phyloP scores from a whole-genome alignment of 2,888 invertebrate species.

The Stenotaenia linearis region DNA sequence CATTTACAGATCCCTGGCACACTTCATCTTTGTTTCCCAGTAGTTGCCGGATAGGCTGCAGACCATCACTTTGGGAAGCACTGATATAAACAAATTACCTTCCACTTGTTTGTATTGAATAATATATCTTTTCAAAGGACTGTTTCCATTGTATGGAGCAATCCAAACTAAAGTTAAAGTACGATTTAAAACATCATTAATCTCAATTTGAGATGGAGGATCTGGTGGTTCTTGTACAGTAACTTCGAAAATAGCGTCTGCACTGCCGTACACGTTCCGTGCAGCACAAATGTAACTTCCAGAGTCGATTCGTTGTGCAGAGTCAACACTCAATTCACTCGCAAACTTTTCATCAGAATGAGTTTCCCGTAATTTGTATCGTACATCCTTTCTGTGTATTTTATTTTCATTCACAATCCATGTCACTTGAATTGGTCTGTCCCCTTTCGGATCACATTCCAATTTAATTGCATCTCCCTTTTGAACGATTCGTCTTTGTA shows the following conservation, averaged over 20 bases:
- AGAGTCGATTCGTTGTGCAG: not conserved
- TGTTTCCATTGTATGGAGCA: slow-evolving; percentile 30
- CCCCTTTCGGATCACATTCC: slow-evolving; percentile 27
- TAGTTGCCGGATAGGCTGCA: too few species aligned
- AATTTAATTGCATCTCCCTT: slow-evolving; percentile 19
- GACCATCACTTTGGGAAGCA: too few species aligned
- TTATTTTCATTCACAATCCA: slow-evolving; percentile 24
- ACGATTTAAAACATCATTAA: not conserved
- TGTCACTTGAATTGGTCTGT: slow-evolving; percentile 27
- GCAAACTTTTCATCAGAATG: slow-evolving; percentile 27
- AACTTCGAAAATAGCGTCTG: slow-evolving; percentile 17
- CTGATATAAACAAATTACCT: slow-evolving; percentile 4
- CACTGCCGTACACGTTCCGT: not conserved
- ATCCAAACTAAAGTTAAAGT: slow-evolving; percentile 32
- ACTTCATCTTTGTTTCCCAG: too few species aligned
- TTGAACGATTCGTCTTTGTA: not conserved
- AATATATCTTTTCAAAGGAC: slow-evolving; percentile 33
- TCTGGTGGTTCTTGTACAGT: slow-evolving; percentile 1
- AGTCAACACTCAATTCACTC: not conserved
- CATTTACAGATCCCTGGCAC: too few species aligned
- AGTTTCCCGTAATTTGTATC: slow-evolving; percentile 24
- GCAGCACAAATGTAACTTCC: not conserved
- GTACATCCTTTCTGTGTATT: not conserved
- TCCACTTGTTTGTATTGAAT: slow-evolving; percentile 34
- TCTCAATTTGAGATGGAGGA: not conserved